Conservation (phyloP, 1,140 invertebrate genomes). For the Harpegnathos saltator region DNA sequence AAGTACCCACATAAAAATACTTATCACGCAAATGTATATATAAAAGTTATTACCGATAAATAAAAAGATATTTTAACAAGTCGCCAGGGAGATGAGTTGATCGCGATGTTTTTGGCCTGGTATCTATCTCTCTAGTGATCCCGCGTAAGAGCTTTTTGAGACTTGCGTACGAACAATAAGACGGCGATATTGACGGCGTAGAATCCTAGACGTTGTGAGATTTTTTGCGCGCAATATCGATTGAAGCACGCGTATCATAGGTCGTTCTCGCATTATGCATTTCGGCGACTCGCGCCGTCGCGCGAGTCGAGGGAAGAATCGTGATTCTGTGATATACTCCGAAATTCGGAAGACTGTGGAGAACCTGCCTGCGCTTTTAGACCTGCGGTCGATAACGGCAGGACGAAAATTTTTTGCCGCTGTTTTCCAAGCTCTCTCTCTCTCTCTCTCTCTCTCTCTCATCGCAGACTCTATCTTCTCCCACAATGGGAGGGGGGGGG, state of each 20-base stretch:
- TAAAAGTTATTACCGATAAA: not conserved
- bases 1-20: too few relatives aligned
- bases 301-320: not conserved
- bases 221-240: not conserved
- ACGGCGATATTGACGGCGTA: not conserved
- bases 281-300: not conserved
- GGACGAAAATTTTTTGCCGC: conserved; percentile 2
- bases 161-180: not conserved
- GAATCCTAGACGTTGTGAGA: not conserved
- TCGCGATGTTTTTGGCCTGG: not conserved
- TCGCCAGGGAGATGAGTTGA: not conserved
- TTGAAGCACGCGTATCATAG: not conserved
- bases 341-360: conserved; percentile 25
- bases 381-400: conserved; percentile 53
- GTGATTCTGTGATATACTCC: conserved; percentile 4
- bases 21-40: not conserved
- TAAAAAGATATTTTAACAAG: conserved; percentile 1
- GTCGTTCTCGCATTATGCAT: not conserved
- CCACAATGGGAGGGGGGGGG: too few relatives aligned
- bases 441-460: too few relatives aligned
- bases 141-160: not conserved
- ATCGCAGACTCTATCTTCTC: conserved; percentile 30
- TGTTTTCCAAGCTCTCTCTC: too few relatives aligned
- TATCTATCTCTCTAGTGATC: not conserved
- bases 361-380: conserved; percentile 4